A percentile compares a stretch with the other conserved stretches of the same genome.
Evolutionary conservation across 2,113 vertebrate species (phyloP).

Genomic region (Ictalurus furcatus): DNA sequence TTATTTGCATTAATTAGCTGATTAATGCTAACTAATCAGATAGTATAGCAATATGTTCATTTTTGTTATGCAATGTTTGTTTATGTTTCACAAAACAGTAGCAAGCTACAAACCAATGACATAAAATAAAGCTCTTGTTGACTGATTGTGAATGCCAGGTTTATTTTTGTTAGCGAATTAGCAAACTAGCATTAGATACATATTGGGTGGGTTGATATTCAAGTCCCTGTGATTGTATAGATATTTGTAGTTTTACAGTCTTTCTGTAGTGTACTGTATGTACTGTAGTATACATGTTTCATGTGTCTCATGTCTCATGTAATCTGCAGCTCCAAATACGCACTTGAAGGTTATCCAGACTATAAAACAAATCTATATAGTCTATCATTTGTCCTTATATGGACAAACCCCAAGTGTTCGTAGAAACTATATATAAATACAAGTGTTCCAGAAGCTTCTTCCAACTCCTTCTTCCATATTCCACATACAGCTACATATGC

Average conservation of each 20-base stretch:
- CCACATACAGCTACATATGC: neutral
- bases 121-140: neutral
- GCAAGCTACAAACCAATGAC: neutral
- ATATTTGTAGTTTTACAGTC: neutral
- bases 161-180: no score
- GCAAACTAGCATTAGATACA: no score
- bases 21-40: neutral
- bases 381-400: neutral
- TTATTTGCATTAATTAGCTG: neutral
- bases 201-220: neutral
- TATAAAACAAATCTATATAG: neutral
- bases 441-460: neutral
- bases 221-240: neutral
- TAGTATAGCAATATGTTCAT: no score
- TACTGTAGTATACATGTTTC: neutral
- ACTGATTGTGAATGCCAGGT: no score
- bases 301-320: neutral
- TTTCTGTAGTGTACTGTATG: no score
- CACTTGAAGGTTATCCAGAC: no score
- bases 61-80: neutral
- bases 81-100: neutral
- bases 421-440: neutral
- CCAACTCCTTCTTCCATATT: no score
- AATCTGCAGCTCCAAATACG: neutral
- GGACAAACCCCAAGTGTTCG: neutral